Conservation (phyloP, 2,888 invertebrate genomes). For the Strigamia crassipes region DNA sequence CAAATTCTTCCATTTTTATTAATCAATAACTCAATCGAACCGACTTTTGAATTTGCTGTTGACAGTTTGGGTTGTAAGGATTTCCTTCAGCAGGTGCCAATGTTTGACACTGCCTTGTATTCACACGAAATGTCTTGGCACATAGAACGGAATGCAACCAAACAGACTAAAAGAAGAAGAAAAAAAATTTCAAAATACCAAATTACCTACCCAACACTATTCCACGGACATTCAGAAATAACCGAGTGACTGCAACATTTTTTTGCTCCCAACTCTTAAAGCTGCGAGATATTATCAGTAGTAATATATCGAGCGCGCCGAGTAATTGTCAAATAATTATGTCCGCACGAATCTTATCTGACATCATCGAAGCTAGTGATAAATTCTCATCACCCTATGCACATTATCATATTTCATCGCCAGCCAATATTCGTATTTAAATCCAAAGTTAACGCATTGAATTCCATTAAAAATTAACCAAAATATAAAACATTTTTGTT, state of each 20-base stretch:
- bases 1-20: neutral
- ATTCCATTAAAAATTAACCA: neutral
- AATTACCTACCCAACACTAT: neutral
- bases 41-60: neutral
- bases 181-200: neutral
- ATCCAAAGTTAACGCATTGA: no score
- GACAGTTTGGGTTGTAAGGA: neutral
- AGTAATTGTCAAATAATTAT: no score
- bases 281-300: no score
- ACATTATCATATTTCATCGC: no score
- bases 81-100: constrained; percentile 16
- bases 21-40: constrained; percentile 2
- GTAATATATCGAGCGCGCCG: no score
- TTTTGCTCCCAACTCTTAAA: neutral
- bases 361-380: no score
- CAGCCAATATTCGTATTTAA: no score
- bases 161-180: neutral
- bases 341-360: no score
- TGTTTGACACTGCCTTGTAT: neutral
- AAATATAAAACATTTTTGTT: no score
- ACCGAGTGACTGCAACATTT: neutral
- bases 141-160: neutral
- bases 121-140: constrained; percentile 3
- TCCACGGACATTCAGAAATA: constrained; percentile 14
- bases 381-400: no score